Evolutionary conservation across 2,888 invertebrate species (phyloP).

Genomic region (Lepidonotus clava): DNA sequence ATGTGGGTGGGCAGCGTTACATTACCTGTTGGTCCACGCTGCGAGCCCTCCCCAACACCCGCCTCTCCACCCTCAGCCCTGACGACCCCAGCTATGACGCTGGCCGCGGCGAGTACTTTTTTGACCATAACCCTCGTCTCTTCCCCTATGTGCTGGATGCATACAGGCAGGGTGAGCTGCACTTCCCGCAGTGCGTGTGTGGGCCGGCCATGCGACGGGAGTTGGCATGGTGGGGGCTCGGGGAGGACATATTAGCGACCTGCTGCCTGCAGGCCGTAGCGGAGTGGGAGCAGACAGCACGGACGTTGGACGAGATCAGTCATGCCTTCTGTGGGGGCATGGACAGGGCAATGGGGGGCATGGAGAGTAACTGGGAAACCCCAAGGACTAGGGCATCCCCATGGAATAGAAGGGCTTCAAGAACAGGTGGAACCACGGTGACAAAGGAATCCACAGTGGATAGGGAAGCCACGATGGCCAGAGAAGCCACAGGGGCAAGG

Average conservation of each 20-base stretch:
- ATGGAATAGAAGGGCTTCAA: too few species aligned
- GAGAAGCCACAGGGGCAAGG: too few species aligned
- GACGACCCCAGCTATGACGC: background rate
- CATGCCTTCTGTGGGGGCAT: background rate
- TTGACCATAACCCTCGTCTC: slow-evolving; percentile 69
- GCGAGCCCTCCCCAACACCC: background rate
- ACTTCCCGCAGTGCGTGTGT: slow-evolving; percentile 68
- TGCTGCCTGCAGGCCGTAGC: slow-evolving; percentile 66
- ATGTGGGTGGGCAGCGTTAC: background rate
- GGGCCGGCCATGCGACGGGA: slow-evolving; percentile 65
- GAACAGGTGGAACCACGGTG: too few species aligned
- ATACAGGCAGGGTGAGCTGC: slow-evolving; percentile 67
- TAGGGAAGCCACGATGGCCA: too few species aligned
- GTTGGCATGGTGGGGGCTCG: slow-evolving; percentile 68
- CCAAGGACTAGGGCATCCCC: too few species aligned
- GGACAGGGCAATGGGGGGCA: slow-evolving; percentile 46
- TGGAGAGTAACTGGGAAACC: too few species aligned
- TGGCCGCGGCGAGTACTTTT: slow-evolving; percentile 64
- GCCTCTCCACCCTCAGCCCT: slow-evolving; percentile 28
- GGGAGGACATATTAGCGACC: slow-evolving; percentile 60
- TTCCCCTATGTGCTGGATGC: slow-evolving; percentile 68
- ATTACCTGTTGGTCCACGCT: slow-evolving; percentile 41
- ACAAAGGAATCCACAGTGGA: too few species aligned
- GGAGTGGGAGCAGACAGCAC: slow-evolving; percentile 5
- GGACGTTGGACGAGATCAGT: background rate